These are phyloP conservation scores for Brachionus sp. DNA, from an alignment of 1,140 invertebrate species.

Conservation along the genomic window DNA sequence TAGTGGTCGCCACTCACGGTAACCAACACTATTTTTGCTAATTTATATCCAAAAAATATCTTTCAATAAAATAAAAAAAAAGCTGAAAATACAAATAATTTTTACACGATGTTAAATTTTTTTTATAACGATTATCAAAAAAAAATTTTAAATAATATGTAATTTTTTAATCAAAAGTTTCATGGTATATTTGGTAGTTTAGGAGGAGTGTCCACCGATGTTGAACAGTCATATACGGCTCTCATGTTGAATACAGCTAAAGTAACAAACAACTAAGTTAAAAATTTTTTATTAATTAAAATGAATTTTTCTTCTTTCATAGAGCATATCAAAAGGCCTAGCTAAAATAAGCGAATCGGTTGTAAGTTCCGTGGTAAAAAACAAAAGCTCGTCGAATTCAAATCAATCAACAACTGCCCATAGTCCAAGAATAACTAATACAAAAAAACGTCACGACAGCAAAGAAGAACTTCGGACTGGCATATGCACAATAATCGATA, in stretches of 20 bases:
- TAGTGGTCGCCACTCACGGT: too few species aligned
- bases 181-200: slow-evolving; percentile 72
- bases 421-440: not conserved
- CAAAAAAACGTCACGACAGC: slow-evolving; percentile 7
- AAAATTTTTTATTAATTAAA: too few species aligned
- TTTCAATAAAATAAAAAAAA: too few species aligned
- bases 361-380: slow-evolving; percentile 63
- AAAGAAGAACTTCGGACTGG: slow-evolving; percentile 68
- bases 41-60: too few species aligned
- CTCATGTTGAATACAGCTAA: slow-evolving; percentile 91
- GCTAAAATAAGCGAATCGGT: slow-evolving; percentile 85
- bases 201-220: slow-evolving; percentile 70
- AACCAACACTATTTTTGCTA: too few species aligned
- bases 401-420: not conserved
- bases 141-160: not conserved
- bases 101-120: too few species aligned
- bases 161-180: not conserved
- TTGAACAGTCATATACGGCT: slow-evolving; percentile 84
- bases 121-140: too few species aligned
- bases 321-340: slow-evolving; percentile 62
- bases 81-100: too few species aligned
- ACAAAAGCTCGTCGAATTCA: not conserved
- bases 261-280: slow-evolving; percentile 57
- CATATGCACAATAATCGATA: slow-evolving; percentile 80
- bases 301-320: slow-evolving; percentile 45